A percentile compares a stretch with the other conserved stretches of the same genome.
These are phyloP conservation scores for Laticauda laticaudata DNA, from an alignment of 2,113 vertebrate species.

Conservation along the genomic window DNA sequence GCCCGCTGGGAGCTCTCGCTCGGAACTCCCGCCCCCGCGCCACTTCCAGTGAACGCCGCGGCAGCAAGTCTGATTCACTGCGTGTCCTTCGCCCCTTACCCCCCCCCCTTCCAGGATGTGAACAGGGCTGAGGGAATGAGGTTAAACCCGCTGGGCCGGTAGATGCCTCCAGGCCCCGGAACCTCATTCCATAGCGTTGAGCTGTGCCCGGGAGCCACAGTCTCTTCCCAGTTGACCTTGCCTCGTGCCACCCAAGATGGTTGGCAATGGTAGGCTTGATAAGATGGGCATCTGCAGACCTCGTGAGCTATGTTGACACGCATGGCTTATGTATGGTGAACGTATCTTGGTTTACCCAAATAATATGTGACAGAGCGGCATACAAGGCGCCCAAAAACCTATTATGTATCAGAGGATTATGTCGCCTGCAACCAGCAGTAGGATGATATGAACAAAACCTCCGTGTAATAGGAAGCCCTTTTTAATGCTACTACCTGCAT, in stretches of 20 bases:
- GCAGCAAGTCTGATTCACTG: background rate
- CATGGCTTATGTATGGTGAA: background rate
- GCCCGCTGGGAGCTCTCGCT: background rate
- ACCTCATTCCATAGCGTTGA: slow-evolving; percentile 58
- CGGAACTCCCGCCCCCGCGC: slow-evolving; percentile 45
- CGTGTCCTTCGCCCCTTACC: slow-evolving; percentile 35
- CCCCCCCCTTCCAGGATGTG: slow-evolving; percentile 60
- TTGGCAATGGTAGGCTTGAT: background rate
- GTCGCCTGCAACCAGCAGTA: background rate
- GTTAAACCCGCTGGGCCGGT: slow-evolving; percentile 60
- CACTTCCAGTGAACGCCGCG: too few relatives aligned
- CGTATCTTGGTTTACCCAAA: background rate
- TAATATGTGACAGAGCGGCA: background rate
- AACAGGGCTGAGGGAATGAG: slow-evolving; percentile 66
- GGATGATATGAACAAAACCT: background rate
- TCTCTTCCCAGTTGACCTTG: background rate
- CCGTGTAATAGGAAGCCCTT: background rate
- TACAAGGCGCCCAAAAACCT: background rate
- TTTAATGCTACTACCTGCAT: background rate
- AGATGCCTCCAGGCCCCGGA: slow-evolving; percentile 44
- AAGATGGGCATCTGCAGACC: background rate
- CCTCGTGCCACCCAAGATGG: background rate
- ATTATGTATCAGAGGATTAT: background rate
- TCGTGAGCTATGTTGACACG: background rate
- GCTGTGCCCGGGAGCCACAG: slow-evolving; percentile 1